A percentile compares a stretch with the other conserved stretches of the same genome.
Evolutionary conservation across 2,113 vertebrate species (phyloP).

Genomic region (Megaceryle maxima): DNA sequence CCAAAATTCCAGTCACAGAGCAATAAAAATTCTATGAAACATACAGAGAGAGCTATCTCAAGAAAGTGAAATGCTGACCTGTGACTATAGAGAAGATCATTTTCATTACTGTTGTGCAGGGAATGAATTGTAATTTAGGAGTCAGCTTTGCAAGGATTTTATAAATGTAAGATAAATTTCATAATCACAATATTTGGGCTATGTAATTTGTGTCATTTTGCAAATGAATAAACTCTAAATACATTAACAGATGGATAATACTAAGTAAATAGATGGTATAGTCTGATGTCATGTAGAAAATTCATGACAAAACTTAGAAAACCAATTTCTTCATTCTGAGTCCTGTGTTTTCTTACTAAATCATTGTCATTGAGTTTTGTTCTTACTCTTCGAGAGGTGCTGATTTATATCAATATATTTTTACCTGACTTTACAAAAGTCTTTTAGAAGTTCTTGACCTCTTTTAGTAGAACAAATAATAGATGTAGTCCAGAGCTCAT

Average conservation of each 20-base stretch:
- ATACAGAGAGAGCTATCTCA: neutral
- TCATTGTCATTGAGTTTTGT: neutral
- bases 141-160: neutral
- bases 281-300: neutral
- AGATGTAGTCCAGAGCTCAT: neutral
- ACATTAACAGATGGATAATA: neutral
- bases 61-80: neutral
- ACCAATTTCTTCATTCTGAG: neutral
- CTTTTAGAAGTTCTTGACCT: neutral
- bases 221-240: neutral
- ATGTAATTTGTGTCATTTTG: neutral
- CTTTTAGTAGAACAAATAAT: neutral
- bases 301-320: neutral
- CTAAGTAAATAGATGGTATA: neutral
- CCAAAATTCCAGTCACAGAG: neutral
- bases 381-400: neutral
- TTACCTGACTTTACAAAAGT: neutral
- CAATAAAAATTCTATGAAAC: neutral
- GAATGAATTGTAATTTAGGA: neutral
- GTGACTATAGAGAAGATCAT: neutral
- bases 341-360: neutral
- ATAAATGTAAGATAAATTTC: neutral
- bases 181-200: neutral
- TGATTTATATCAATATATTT: neutral
- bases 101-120: neutral